Conservation (phyloP, 2,113 vertebrate genomes). For the Symphodus melops region DNA sequence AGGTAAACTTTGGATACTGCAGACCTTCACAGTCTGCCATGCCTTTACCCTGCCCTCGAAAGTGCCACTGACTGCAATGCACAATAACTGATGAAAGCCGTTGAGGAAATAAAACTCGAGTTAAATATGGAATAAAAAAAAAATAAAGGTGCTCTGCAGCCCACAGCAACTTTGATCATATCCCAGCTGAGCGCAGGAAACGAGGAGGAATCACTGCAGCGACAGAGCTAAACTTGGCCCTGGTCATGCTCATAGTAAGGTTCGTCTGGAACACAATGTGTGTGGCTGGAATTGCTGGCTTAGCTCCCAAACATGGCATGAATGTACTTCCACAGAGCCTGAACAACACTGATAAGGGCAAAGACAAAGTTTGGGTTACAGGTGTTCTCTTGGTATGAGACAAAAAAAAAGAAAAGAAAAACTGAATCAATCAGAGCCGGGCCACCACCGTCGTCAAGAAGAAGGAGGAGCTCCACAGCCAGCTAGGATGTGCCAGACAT, state of each 20-base stretch:
- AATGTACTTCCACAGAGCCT: neutral
- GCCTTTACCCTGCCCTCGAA: neutral
- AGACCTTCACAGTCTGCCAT: slow-evolving; percentile 38
- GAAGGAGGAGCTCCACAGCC: slow-evolving; percentile 14
- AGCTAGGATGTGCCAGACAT: slow-evolving; percentile 25
- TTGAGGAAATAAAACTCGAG: neutral
- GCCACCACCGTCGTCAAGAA: neutral
- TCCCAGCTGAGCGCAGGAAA: slow-evolving; percentile 18
- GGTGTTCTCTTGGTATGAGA: neutral
- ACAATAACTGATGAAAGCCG: slow-evolving; percentile 24
- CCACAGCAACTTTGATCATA: slow-evolving; percentile 5
- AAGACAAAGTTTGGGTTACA: neutral
- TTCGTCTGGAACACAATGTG: slow-evolving; percentile 4
- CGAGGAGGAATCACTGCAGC: slow-evolving; percentile 1
- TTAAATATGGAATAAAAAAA: neutral
- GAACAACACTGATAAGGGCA: neutral
- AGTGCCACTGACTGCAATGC: slow-evolving; percentile 16
- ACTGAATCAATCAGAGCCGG: slow-evolving; percentile 25
- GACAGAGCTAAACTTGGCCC: slow-evolving; percentile 1
- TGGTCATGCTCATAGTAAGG: neutral
- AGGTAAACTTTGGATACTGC: slow-evolving; percentile 43
- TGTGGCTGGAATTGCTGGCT: slow-evolving; percentile 8
- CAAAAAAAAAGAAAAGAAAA: too few relatives aligned
- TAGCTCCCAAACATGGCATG: neutral
- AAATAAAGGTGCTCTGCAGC: neutral